phyloP scores from a whole-genome alignment of 2,113 vertebrate genomes.

The Columba janthina region DNA sequence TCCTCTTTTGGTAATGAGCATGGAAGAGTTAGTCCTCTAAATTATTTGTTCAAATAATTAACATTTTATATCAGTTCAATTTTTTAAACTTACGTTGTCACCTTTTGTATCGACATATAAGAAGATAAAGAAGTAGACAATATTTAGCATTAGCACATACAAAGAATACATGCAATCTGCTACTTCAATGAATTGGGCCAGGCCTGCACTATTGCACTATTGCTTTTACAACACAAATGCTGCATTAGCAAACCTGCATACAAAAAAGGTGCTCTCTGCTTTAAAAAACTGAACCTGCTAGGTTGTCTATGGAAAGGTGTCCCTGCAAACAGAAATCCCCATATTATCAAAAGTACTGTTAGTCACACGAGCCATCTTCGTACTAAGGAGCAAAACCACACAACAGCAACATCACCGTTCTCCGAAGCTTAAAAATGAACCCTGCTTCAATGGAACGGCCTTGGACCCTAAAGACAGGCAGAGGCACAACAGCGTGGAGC shows the following conservation, averaged over 20 bases:
- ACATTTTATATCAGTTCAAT: neutral
- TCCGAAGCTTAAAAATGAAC: neutral
- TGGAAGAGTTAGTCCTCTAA: neutral
- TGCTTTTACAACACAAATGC: neutral
- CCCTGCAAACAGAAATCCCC: neutral
- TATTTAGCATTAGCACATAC: neutral
- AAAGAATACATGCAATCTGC: neutral
- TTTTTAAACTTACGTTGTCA: neutral
- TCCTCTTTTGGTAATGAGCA: neutral
- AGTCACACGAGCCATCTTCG: rapidly evolving
- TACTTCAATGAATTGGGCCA: neutral
- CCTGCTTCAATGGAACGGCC: neutral
- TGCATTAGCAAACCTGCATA: neutral
- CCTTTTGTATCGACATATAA: neutral
- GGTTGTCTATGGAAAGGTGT: neutral
- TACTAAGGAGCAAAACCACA: neutral
- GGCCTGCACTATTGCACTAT: neutral
- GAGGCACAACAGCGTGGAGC: neutral
- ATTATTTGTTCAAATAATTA: neutral
- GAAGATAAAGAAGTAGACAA: neutral
- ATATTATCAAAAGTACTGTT: neutral
- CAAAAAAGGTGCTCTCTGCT: neutral
- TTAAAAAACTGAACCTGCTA: neutral
- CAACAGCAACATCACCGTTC: neutral
- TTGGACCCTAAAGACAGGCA: neutral